These are phyloP conservation scores for Watsonalla binaria DNA, from an alignment of 2,888 invertebrate genomes.

Conservation along the genomic window DNA sequence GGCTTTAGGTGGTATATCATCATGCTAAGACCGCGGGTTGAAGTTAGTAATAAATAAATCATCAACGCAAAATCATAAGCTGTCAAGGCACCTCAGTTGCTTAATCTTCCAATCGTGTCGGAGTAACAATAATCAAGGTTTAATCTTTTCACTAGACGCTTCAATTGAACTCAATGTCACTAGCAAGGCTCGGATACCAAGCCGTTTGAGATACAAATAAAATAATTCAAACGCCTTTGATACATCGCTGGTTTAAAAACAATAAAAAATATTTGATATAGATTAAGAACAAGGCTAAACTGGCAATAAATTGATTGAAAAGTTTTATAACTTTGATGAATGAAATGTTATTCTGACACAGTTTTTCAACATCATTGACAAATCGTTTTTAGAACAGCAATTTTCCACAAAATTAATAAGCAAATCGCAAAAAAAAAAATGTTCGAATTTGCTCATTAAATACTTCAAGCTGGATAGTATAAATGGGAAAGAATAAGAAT, in stretches of 20 bases:
- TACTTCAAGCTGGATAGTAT: too few species aligned
- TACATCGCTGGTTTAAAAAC: constrained; percentile 1
- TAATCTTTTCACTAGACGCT: constrained; percentile 27
- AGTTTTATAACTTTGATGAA: background rate
- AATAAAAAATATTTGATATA: background rate
- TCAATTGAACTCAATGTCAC: constrained; percentile 45
- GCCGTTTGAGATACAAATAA: constrained; percentile 10
- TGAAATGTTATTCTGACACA: background rate
- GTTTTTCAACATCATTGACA: background rate
- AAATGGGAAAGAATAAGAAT: too few species aligned
- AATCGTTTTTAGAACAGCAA: background rate
- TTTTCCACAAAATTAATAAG: too few species aligned
- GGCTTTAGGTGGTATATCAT: too few species aligned
- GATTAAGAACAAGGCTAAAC: background rate
- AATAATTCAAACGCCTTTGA: background rate
- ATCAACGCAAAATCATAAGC: background rate
- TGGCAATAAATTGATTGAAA: background rate
- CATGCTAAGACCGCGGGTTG: too few species aligned
- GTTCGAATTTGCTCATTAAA: too few species aligned
- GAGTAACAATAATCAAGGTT: constrained; percentile 29
- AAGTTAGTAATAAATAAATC: too few species aligned
- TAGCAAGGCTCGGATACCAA: constrained; percentile 31
- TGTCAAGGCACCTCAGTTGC: constrained; percentile 24
- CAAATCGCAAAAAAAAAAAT: too few species aligned
- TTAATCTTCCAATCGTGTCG: constrained; percentile 31